Conservation (phyloP, 2,797 vertebrate genomes). For the Chiroxiphia lanceolata region DNA sequence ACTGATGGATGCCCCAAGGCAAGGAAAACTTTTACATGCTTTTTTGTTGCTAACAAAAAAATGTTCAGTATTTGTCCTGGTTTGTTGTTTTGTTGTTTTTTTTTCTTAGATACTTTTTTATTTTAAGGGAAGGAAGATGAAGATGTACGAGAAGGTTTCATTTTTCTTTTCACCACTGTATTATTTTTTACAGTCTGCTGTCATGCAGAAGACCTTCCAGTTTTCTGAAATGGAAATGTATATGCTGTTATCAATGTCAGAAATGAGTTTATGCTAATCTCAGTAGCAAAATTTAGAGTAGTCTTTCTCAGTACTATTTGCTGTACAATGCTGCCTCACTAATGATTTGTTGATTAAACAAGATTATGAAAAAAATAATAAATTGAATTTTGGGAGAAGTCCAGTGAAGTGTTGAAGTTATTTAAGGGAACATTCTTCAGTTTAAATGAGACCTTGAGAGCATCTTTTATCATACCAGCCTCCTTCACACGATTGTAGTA, state of each 20-base stretch:
- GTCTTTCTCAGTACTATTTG: neutral
- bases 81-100: neutral
- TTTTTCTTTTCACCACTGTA: neutral
- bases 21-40: neutral
- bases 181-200: neutral
- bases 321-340: neutral
- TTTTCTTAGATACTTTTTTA: neutral
- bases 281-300: neutral
- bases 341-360: neutral
- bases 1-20: neutral
- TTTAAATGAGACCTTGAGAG: neutral
- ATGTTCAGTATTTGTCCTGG: neutral
- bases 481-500: neutral
- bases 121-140: neutral
- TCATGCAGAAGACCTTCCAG: neutral
- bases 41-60: neutral
- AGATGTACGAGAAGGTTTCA: neutral
- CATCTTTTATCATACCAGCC: neutral
- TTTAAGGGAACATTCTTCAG: neutral
- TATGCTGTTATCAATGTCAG: neutral
- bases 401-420: neutral
- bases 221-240: neutral
- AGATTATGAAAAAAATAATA: neutral
- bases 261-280: neutral
- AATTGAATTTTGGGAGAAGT: neutral